Percentiles rank a stretch among this genome's conserved stretches.
Conservation (phyloP, 2,113 vertebrate genomes). For the Hippopotamus amphibius region DNA sequence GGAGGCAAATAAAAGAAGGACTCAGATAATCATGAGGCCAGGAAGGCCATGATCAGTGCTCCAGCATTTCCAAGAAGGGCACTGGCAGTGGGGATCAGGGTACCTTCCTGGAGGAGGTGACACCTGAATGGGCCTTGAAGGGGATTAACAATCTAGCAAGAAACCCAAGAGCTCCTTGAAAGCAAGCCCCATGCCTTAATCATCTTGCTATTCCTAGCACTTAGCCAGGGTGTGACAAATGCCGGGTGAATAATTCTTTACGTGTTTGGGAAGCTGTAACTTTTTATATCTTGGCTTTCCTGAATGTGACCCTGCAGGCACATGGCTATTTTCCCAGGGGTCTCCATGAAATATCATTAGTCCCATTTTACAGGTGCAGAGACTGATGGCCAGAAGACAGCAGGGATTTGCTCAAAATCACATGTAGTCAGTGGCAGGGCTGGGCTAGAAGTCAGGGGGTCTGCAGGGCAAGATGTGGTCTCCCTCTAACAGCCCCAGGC, state of each 20-base stretch:
- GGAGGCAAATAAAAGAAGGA: background rate
- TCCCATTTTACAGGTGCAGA: background rate
- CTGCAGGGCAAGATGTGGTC: background rate
- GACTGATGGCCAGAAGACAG: background rate
- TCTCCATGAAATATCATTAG: background rate
- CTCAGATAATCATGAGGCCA: background rate
- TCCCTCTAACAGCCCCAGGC: no score
- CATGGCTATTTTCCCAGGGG: background rate
- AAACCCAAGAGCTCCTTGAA: conserved; percentile 53
- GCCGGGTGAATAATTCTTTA: conserved; percentile 67
- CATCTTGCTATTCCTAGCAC: conserved; percentile 74
- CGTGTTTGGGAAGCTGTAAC: conserved; percentile 60
- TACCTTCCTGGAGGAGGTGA: conserved; percentile 9
- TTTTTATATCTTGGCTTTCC: conserved; percentile 75
- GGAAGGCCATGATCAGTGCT: background rate
- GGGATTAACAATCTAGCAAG: background rate
- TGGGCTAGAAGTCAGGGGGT: background rate
- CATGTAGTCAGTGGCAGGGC: background rate
- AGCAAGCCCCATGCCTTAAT: conserved; percentile 68
- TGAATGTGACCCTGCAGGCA: conserved; percentile 42
- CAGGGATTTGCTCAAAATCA: background rate
- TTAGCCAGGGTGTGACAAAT: conserved; percentile 68
- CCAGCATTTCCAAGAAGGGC: background rate
- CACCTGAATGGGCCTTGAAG: background rate
- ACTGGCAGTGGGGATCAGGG: background rate